Conservation (phyloP, 2,113 vertebrate genomes). For the Rynchops niger region DNA sequence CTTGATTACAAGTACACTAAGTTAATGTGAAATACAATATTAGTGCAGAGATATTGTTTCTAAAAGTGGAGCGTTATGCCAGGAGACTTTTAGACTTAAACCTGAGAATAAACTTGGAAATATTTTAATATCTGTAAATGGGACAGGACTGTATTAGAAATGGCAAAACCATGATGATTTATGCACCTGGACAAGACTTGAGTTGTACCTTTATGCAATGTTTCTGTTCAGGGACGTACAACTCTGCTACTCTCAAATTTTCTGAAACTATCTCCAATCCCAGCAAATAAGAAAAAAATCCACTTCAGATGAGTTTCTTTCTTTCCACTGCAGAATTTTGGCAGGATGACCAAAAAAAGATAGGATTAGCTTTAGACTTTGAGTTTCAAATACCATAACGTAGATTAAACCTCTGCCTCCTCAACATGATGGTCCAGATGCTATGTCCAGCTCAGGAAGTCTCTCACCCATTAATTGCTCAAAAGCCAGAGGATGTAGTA, state of each 20-base stretch:
- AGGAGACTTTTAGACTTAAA: neutral
- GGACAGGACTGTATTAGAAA: neutral
- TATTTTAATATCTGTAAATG: neutral
- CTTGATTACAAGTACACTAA: neutral
- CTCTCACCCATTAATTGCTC: neutral
- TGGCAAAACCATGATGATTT: neutral
- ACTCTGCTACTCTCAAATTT: neutral
- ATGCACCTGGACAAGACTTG: neutral
- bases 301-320: neutral
- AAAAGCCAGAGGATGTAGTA: neutral
- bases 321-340: neutral
- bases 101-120: neutral
- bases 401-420: neutral
- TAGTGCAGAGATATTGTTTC: neutral
- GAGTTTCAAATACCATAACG: neutral
- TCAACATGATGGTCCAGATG: neutral
- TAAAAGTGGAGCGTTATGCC: neutral
- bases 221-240: neutral
- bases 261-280: neutral
- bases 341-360: neutral
- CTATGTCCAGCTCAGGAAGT: neutral
- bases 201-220: accelerated
- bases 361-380: neutral
- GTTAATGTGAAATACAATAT: neutral
- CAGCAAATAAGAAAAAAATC: neutral